Base-by-base conservation (phyloP, 2,888 invertebrate species). In the Tholera decimalis region DNA sequence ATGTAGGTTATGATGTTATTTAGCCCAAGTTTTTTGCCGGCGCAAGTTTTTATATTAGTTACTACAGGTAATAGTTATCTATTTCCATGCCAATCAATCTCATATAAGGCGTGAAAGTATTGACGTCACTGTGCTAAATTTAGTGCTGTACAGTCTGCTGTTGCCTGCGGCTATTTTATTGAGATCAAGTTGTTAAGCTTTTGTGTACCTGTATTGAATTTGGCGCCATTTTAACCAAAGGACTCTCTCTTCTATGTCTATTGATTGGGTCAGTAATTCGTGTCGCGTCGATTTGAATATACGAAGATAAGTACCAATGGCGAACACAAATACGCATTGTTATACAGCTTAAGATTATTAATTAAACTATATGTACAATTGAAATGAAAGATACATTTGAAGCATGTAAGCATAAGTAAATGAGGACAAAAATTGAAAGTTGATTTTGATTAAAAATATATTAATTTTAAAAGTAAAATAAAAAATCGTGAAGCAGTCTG, bases 1-100 rank as follows among this genome's bases (percentile, higher is more conserved):
- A 95, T 95, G 92, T 95, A 93, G 95, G 95, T 95, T 94, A 95
- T 93, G 91, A 94, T 94, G 94, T 91, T 95, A 95, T 92, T 93
- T 92, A 90, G 93, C 88, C 85, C 88, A 83, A 88, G 87, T 91
- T 95, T 93, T 94, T 94, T 93, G 91, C 90, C 80, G 85, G 89
- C 88, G 87, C 89, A 87, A 88, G 88, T 91, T 94, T 93, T 94
- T 93, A 93, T 93, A 93, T 91, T 88, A 90, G 88, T 78, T 78
- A 86, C 88, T 86, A 87, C 84, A 80, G 82, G 75, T 83, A 91
- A 91, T 91, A 90, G 91, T 93, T 93, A 94, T 93, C 92, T 93
- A 89, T 91, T 93, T 93, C 93, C 90, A 87, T 89, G 93, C 92
- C 93, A 92, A 93, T 94, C 93, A 92, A 88, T 85, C 86, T 89